phyloP scores from a whole-genome alignment of 2,888 invertebrate genomes.

The Ophion obscuratus region DNA sequence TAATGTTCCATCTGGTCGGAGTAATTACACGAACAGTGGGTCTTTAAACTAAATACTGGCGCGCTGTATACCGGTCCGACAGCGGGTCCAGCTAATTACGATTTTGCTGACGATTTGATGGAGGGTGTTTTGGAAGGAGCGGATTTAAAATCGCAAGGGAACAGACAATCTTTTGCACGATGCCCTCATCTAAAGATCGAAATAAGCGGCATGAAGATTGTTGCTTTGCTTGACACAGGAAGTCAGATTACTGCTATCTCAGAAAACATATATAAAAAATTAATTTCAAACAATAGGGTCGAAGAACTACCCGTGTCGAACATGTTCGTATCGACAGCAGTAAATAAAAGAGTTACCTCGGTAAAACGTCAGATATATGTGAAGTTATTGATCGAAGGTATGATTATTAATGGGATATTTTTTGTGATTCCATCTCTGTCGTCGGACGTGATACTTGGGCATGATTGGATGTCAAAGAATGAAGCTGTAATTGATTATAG shows the following conservation, averaged over 20 bases:
- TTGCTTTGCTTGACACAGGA: constrained; percentile 30
- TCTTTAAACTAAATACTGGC: too few relatives aligned
- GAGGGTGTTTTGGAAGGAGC: too few relatives aligned
- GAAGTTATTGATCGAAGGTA: not conserved
- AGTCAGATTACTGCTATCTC: constrained; percentile 52
- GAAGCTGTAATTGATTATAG: not conserved
- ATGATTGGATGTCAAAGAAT: constrained; percentile 14
- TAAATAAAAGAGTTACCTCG: too few relatives aligned
- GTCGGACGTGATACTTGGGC: not conserved
- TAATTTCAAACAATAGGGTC: not conserved
- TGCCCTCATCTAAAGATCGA: not conserved
- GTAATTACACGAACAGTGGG: too few relatives aligned
- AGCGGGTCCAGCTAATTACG: too few relatives aligned
- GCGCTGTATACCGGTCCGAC: too few relatives aligned
- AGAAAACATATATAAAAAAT: constrained; percentile 40
- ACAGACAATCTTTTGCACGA: too few relatives aligned
- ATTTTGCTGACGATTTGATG: too few relatives aligned
- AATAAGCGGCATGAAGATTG: not conserved
- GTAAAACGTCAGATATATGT: not conserved
- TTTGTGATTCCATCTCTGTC: not conserved
- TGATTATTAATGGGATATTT: not conserved
- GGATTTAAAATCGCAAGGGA: too few relatives aligned
- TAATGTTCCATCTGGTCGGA: too few relatives aligned
- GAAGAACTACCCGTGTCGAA: constrained; percentile 7
- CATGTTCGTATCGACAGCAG: not conserved